Base-by-base conservation (phyloP, 2,797 vertebrate genomes). In the Crocidura indochinensis region DNA sequence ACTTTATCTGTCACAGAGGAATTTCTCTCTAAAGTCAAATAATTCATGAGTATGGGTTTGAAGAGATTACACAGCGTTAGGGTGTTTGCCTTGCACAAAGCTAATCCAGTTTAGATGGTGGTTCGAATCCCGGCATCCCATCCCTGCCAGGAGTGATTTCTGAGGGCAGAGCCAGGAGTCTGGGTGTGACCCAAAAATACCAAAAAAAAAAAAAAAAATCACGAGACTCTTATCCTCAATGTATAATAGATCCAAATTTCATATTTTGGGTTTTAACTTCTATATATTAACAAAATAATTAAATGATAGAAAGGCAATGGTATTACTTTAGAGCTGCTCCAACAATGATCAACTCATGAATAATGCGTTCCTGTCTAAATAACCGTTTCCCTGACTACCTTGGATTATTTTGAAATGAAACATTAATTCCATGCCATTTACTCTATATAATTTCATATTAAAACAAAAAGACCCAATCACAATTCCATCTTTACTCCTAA, bases 201-300 rank as follows among this genome's bases (percentile, higher is more conserved):
- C n/a, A n/a, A n/a, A n/a, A n/a, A n/a, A n/a, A n/a, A n/a, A n/a
- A n/a, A n/a, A n/a, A n/a, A n/a, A n/a, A n/a, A n/a, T n/a, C 22
- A 46, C 60, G 49, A 82, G 11, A 69, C 24, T 91, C 69, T 90
- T 22, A 74, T 44, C 46, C 19, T 86, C 38, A 76, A 14, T 74
- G 26, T 74, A 85, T 87, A 60, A 49, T 24, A 71, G 44, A 93
- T n/a, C 47, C 46, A n/a, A n/a, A 22, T 80, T 91, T 65, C 46
- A 75, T 64, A 78, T 69, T 89, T 73, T 85, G 64, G 7, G 20
- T 62, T 91, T 90, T 87, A 79, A 60, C 71, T 76, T 88, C 46
- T n/a, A 60, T 71, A n/a, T n/a, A 53, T 1, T 46, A 29, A 78
- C 71, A 72, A 82, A n/a, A 88, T n/a, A n/a, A n/a, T n/a, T n/a